Evolutionary conservation across 2,888 invertebrate genomes (phyloP), one percentile per base, ranked within the genome.

Genomic region (Oxystoma pomonae): DNA sequence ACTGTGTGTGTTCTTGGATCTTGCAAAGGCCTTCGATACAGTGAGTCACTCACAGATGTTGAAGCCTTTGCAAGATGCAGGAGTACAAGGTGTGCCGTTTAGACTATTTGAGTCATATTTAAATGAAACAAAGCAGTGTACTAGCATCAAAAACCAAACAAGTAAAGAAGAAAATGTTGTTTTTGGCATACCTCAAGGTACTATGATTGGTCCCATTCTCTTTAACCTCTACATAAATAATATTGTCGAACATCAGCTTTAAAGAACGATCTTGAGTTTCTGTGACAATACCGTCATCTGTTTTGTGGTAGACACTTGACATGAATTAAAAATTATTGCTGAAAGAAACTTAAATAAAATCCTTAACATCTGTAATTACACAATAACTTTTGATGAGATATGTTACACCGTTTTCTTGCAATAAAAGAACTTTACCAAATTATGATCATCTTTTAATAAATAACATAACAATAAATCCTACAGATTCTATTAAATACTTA

Each of bases 101-200:
- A 21, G 60, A 16, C 52, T 61, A 35, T 16, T 64, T 7, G 12
- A 18, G 16, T 57, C 49, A 1, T 61, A 58, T 58, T 20, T 64
- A 58, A 57, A 16, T 5, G 16, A 20, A 16, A 49, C 58, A 18
- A 57, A 64, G 35, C 35, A 35, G 35, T 35, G 12, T 35, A 35
- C 35, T 35, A 35, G 35, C 3, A 35, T 35, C 12, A 35, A 35
- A 35, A 35, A 35, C 35, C 35, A 35, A 35, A 35, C 35, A 35
- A 12, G 35, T 12, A 35, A 35, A 35, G 3, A 35, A 35, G 12
- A 35, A 35, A 35, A 35, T 12, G 35, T 35, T 35, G 35, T 35
- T 3, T 35, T 35, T 35, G 35, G 35, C 35, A 35, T 35, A 35
- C 35, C 35, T 7, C 3, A 7, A 35, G 35, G 35, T 35, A 35